A percentile compares a stretch with the other conserved stretches of the same genome.
phyloP scores from a whole-genome alignment of 1,140 invertebrate genomes.

The Spodoptera frugiperda region DNA sequence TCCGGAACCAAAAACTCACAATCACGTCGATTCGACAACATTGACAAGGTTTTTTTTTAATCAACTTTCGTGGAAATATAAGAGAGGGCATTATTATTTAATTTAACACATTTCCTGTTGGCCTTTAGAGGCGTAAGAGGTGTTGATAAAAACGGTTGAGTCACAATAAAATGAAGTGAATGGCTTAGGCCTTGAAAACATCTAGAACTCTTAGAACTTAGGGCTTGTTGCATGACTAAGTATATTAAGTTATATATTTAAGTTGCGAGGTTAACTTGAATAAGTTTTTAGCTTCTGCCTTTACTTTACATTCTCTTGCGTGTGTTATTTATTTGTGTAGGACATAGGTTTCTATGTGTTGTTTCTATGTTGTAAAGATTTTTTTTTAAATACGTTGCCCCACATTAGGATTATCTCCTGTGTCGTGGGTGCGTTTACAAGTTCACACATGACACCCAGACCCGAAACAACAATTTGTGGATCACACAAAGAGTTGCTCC shows the following conservation, averaged over 20 bases:
- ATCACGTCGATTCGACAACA: neutral
- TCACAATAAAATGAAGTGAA: slow-evolving; percentile 44
- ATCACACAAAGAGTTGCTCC: too few species aligned
- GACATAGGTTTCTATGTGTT: too few species aligned
- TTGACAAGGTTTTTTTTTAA: neutral
- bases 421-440: too few species aligned
- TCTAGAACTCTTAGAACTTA: slow-evolving; percentile 52
- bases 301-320: too few species aligned
- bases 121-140: slow-evolving; percentile 44
- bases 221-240: neutral
- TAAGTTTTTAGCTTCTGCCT: too few species aligned
- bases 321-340: too few species aligned
- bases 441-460: too few species aligned
- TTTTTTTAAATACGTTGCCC: too few species aligned
- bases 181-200: slow-evolving; percentile 46
- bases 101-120: slow-evolving; percentile 52
- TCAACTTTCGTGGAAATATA: slow-evolving; percentile 29
- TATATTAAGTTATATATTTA: neutral
- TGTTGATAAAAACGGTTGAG: slow-evolving; percentile 30
- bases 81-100: slow-evolving; percentile 6
- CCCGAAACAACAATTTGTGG: too few species aligned
- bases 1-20: too few species aligned
- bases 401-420: too few species aligned
- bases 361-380: too few species aligned
- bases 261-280: slow-evolving; percentile 2